Evolutionary conservation across 1,140 invertebrate species (phyloP).

Genomic region (Hycleus phaleratus): DNA sequence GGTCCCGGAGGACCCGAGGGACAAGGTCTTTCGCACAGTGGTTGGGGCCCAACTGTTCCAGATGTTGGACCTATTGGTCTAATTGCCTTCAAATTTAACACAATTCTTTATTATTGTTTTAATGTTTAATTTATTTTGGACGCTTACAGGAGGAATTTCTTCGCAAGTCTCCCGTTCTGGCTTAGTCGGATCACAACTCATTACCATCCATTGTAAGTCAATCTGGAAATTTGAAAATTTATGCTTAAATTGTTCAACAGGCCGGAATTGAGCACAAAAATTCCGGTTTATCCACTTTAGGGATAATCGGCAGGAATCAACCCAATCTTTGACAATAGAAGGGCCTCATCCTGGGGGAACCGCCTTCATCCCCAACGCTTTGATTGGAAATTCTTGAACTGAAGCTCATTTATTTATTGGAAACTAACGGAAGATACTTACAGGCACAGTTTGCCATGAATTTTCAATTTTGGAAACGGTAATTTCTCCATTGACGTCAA

Average conservation of each 20-base stretch:
- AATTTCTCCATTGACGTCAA: conserved; percentile 61
- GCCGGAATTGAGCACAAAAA: conserved; percentile 1
- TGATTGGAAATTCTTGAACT: background rate
- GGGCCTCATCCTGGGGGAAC: conserved; percentile 47
- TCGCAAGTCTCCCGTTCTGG: conserved; percentile 62
- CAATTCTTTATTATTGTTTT: background rate
- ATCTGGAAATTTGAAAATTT: conserved; percentile 47
- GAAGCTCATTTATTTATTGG: background rate
- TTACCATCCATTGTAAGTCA: conserved; percentile 73
- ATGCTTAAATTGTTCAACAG: background rate
- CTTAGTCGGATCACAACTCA: conserved; percentile 68
- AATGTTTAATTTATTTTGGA: too few relatives aligned
- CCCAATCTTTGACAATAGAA: conserved; percentile 10
- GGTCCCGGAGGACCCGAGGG: conserved; percentile 52
- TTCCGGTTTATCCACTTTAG: conserved; percentile 2
- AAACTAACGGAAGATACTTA: conserved; percentile 39
- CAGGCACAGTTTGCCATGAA: conserved; percentile 52
- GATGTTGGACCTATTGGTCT: conserved; percentile 4
- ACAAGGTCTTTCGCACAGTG: conserved; percentile 41
- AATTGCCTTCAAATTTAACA: conserved; percentile 2
- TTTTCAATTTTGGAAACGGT: conserved; percentile 54
- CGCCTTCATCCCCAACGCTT: conserved; percentile 46
- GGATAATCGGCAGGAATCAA: conserved; percentile 12
- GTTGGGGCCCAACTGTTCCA: background rate
- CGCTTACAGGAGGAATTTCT: conserved; percentile 53